Percentiles rank a stretch among this genome's conserved stretches.
Evolutionary conservation across 1,140 invertebrate species (phyloP).

Genomic region (Bombus balteatus): DNA sequence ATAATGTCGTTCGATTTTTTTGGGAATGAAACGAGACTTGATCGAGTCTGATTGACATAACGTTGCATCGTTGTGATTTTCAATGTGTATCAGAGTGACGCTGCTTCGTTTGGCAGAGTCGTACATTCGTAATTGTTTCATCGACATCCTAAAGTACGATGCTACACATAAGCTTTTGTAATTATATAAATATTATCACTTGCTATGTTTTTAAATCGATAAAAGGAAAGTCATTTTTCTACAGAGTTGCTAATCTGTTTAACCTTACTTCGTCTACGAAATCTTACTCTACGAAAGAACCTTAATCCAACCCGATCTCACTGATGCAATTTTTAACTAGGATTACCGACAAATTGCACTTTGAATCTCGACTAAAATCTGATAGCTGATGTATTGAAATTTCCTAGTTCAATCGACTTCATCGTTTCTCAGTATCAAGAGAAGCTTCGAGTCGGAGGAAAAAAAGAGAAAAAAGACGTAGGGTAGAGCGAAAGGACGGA

Average conservation of each 20-base stretch:
- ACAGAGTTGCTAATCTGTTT: no score
- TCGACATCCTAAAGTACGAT: no score
- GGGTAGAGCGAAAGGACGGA: conserved; percentile 30
- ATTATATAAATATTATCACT: no score
- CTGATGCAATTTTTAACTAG: conserved; percentile 50
- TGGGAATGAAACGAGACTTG: conserved; percentile 47
- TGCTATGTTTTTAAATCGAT: no score
- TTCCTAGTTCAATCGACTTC: not conserved
- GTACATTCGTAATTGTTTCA: no score
- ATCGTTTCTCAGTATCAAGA: conserved; percentile 58
- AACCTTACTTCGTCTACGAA: no score
- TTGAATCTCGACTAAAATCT: conserved; percentile 27
- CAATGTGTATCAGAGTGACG: no score
- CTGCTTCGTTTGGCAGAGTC: no score
- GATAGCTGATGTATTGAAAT: conserved; percentile 37
- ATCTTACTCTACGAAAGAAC: no score
- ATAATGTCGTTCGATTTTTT: conserved; percentile 67
- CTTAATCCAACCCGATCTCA: conserved; percentile 45
- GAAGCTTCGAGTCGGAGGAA: not conserved
- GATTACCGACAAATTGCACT: conserved; percentile 53
- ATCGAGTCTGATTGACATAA: conserved; percentile 53
- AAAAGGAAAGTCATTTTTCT: no score
- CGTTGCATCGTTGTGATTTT: no score
- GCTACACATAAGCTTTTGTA: no score
- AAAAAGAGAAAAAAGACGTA: not conserved